Conservation (phyloP, 1,140 invertebrate species). For the Metopolophium dirhodum region DNA sequence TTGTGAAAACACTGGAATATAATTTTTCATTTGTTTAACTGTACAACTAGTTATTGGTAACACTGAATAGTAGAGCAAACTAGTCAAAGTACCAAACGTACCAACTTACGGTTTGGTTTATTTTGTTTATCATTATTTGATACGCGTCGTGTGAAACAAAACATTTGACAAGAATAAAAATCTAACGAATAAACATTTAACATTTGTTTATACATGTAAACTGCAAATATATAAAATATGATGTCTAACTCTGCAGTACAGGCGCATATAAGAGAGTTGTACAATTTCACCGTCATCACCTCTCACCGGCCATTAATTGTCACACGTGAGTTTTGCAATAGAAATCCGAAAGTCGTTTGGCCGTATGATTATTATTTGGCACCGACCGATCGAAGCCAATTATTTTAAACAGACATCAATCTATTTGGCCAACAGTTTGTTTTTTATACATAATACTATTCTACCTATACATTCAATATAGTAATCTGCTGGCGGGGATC, state of each 20-base stretch:
- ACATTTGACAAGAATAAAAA: background rate
- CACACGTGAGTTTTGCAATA: background rate
- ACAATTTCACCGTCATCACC: conserved; percentile 8
- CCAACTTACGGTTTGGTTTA: background rate
- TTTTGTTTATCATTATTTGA: background rate
- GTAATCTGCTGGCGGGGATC: no score
- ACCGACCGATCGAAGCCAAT: background rate
- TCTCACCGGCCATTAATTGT: background rate
- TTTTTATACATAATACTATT: background rate
- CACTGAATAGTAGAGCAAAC: background rate
- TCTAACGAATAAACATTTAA: background rate
- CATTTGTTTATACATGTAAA: background rate
- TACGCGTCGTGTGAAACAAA: background rate
- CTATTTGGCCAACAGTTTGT: background rate
- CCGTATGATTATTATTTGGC: conserved; percentile 6
- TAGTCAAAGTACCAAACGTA: background rate
- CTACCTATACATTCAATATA: no score
- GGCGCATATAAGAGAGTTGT: background rate
- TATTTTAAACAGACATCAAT: background rate
- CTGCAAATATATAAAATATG: background rate
- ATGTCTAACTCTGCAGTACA: background rate
- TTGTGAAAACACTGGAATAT: background rate
- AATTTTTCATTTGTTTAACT: background rate
- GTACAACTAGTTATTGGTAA: background rate
- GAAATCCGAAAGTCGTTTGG: conserved; percentile 33